Conservation (phyloP, 2,888 invertebrate genomes). For the Uloborus plumipes region DNA sequence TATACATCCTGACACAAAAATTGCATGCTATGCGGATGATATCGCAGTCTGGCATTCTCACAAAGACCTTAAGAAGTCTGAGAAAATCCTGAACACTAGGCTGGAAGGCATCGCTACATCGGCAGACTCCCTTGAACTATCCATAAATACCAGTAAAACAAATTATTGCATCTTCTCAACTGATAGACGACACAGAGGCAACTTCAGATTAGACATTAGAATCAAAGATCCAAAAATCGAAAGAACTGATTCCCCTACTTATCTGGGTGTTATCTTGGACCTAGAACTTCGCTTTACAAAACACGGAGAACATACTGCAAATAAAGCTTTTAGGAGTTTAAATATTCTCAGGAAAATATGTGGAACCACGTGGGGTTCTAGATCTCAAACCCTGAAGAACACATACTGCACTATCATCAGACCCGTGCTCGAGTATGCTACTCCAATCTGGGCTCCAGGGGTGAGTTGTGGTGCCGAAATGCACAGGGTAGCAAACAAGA, state of each 20-base stretch:
- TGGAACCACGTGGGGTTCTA: constrained; percentile 4
- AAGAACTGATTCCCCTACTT: too few species aligned
- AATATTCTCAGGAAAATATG: constrained; percentile 2
- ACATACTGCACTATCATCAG: too few species aligned
- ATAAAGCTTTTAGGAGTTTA: background rate
- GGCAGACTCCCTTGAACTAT: constrained; percentile 5
- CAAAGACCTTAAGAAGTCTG: background rate
- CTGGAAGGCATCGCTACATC: background rate
- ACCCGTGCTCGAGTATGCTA: too few species aligned
- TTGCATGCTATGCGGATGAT: constrained; percentile 6
- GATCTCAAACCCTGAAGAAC: background rate
- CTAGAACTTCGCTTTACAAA: background rate
- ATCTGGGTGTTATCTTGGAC: too few species aligned
- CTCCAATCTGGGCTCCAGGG: too few species aligned
- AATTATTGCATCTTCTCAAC: too few species aligned
- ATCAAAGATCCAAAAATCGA: too few species aligned
- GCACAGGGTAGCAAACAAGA: too few species aligned
- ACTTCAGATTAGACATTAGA: too few species aligned
- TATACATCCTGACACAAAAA: background rate
- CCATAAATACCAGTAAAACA: constrained; percentile 3
- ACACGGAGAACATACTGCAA: background rate
- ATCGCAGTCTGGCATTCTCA: background rate
- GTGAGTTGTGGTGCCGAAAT: too few species aligned
- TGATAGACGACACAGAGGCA: too few species aligned
- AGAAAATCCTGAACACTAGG: background rate